These are phyloP conservation scores for Phrynocephalus forsythii DNA, from an alignment of 2,797 vertebrate genomes.

Conservation along the genomic window DNA sequence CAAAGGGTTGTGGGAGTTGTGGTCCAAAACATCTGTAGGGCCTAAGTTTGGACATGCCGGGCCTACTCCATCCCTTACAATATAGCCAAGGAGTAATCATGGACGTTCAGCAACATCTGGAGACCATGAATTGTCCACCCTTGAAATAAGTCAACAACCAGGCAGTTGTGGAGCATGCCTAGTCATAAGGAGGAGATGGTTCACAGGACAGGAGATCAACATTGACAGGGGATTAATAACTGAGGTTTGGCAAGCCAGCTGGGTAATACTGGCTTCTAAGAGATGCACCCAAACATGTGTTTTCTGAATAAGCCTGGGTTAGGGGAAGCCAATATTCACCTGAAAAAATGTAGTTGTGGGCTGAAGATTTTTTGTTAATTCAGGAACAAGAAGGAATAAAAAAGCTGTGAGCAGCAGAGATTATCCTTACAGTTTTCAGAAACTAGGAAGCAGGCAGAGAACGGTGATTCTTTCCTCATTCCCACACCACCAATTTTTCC, in stretches of 20 bases:
- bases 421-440: not conserved
- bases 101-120: too few relatives aligned
- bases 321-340: not conserved
- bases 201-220: not conserved
- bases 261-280: not conserved
- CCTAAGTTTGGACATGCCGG: too few relatives aligned
- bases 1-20: too few relatives aligned
- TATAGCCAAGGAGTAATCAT: too few relatives aligned
- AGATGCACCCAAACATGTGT: not conserved
- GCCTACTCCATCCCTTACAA: too few relatives aligned
- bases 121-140: too few relatives aligned
- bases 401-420: not conserved
- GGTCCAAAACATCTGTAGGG: too few relatives aligned
- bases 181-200: not conserved
- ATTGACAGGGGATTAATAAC: not conserved
- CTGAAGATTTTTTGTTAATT: not conserved
- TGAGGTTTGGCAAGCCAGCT: not conserved
- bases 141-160: too few relatives aligned
- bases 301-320: not conserved
- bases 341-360: not conserved
- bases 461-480: not conserved
- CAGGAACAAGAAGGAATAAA: not conserved
- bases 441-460: not conserved
- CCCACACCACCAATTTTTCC: not conserved
- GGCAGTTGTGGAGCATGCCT: not conserved